Percentiles rank a stretch among this genome's conserved stretches.
Evolutionary conservation across 2,888 invertebrate species (phyloP).

Genomic region (Epinotia ramella): DNA sequence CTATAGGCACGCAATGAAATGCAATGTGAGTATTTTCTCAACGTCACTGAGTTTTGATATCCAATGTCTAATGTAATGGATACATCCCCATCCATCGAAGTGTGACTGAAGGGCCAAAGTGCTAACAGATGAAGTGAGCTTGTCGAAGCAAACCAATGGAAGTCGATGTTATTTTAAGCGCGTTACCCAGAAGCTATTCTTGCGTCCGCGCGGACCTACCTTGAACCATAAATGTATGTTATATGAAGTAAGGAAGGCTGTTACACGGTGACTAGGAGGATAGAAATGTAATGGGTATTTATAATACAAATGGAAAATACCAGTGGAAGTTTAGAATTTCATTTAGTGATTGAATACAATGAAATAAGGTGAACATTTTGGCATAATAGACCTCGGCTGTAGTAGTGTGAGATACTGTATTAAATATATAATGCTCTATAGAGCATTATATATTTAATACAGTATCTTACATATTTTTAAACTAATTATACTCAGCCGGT

Average conservation of each 20-base stretch:
- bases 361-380: too few species aligned
- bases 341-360: too few species aligned
- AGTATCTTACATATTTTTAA: too few species aligned
- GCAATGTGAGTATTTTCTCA: too few species aligned
- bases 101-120: constrained; percentile 43
- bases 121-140: constrained; percentile 51
- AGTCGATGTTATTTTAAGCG: constrained; percentile 70
- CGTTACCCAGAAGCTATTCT: constrained; percentile 76
- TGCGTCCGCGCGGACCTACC: constrained; percentile 67
- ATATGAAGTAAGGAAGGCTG: constrained; percentile 56
- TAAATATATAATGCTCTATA: too few species aligned
- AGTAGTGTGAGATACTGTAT: too few species aligned
- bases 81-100: not conserved
- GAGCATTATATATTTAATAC: too few species aligned
- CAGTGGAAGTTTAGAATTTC: not conserved
- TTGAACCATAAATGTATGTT: constrained; percentile 67
- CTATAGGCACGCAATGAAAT: too few species aligned
- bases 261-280: constrained; percentile 1
- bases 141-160: constrained; percentile 61
- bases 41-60: not conserved
- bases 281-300: not conserved
- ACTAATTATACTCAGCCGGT: too few species aligned
- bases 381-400: too few species aligned
- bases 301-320: constrained; percentile 48
- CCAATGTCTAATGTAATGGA: not conserved